A percentile compares a stretch with the other conserved stretches of the same genome.
Conservation (phyloP, 1,140 invertebrate species). For the Battus philenor region DNA sequence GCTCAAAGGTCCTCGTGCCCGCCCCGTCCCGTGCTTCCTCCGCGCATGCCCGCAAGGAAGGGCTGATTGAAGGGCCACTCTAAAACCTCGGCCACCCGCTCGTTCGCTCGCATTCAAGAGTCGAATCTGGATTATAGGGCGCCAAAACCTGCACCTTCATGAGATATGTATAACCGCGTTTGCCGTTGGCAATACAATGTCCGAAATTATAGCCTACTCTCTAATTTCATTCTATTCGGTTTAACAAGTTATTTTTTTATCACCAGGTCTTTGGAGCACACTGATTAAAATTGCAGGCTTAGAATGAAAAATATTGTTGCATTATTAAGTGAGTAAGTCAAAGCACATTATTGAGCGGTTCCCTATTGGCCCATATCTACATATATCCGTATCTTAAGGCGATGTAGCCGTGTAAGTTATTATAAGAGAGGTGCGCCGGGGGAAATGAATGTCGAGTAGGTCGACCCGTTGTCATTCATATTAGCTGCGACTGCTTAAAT, state of each 20-base stretch:
- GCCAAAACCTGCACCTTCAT: conserved; percentile 69
- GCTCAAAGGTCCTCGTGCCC: conserved; percentile 66
- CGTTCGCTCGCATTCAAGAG: conserved; percentile 72
- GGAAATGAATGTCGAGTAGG: conserved; percentile 75
- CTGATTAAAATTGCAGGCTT: conserved; percentile 2
- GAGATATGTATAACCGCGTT: conserved; percentile 70
- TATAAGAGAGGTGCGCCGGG: conserved; percentile 72
- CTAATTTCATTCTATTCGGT: conserved; percentile 55
- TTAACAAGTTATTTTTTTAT: conserved; percentile 16
- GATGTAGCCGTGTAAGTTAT: conserved; percentile 70
- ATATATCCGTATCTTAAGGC: conserved; percentile 57
- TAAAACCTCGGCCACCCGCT: conserved; percentile 69
- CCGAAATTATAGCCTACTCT: conserved; percentile 48
- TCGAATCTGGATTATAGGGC: conserved; percentile 72
- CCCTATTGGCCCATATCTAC: conserved; percentile 36
- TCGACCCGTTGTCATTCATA: conserved; percentile 73
- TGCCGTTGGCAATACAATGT: conserved; percentile 54
- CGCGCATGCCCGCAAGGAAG: conserved; percentile 60
- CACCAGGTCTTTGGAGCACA: background rate
- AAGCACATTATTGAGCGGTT: conserved; percentile 31
- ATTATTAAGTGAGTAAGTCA: conserved; percentile 20
- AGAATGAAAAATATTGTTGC: conserved; percentile 22
- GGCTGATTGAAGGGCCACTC: conserved; percentile 74
- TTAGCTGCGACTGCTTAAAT: conserved; percentile 72
- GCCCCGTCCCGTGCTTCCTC: conserved; percentile 30